phyloP scores from a whole-genome alignment of 2,113 vertebrate genomes.

The Crotalus tigris region DNA sequence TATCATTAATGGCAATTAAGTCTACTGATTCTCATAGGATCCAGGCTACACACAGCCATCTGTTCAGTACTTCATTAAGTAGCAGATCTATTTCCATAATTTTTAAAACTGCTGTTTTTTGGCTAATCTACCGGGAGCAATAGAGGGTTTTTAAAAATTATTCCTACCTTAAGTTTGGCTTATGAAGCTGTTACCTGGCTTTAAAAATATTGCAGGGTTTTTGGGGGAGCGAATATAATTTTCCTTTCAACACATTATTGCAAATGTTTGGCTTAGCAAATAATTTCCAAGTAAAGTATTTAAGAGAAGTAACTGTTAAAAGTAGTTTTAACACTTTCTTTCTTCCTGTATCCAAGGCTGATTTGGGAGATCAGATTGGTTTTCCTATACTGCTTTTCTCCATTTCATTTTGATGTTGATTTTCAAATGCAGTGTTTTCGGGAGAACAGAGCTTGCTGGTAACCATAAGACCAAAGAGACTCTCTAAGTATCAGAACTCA shows the following conservation, averaged over 20 bases:
- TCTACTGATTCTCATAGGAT: constrained; percentile 9
- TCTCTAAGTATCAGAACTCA: background rate
- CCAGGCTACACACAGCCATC: background rate
- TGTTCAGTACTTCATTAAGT: background rate
- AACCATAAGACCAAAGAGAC: background rate
- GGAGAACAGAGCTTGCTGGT: background rate
- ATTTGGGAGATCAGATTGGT: background rate
- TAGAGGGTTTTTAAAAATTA: accelerated
- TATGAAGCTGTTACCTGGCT: background rate
- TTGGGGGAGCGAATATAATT: background rate
- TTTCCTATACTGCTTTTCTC: background rate
- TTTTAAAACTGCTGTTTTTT: background rate
- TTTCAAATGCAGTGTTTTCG: background rate
- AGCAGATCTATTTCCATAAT: background rate
- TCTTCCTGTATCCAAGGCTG: background rate
- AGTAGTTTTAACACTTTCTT: too few species aligned
- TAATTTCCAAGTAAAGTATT: background rate
- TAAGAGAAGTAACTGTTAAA: too few species aligned
- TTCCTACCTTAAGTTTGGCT: background rate
- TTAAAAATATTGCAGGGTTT: background rate
- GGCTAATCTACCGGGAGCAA: background rate
- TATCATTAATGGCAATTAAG: constrained; percentile 12
- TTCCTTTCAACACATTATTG: background rate
- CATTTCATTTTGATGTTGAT: background rate
- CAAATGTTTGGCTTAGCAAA: background rate